These are phyloP conservation scores for Drosophila equinoxialis DNA, from an alignment of 1,140 invertebrate genomes.

Conservation along the genomic window DNA sequence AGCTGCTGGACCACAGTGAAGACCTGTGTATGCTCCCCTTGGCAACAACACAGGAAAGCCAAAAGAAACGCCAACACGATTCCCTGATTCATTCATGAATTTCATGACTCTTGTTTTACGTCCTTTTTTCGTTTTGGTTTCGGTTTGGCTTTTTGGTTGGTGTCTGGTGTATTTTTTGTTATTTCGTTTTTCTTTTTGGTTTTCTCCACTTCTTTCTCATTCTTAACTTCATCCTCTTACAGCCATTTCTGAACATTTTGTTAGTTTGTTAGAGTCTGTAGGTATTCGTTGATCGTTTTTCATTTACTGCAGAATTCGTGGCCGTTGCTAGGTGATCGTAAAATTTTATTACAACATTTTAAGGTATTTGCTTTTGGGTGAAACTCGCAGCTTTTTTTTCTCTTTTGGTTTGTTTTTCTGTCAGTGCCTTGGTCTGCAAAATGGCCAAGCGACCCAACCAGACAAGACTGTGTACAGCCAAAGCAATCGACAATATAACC, in stretches of 20 bases:
- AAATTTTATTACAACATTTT: conserved; percentile 68
- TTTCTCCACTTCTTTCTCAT: conserved; percentile 12
- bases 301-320: conserved; percentile 32
- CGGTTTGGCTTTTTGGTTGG: not conserved
- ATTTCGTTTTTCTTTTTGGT: conserved; percentile 13
- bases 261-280: conserved; percentile 18
- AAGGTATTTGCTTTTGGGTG: conserved; percentile 32
- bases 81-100: conserved; percentile 78
- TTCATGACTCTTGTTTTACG: conserved; percentile 70
- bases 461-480: not conserved
- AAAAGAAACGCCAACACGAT: conserved; percentile 56
- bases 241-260: conserved; percentile 24
- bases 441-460: not conserved
- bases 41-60: conserved; percentile 56
- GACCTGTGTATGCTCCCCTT: conserved; percentile 31
- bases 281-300: conserved; percentile 15
- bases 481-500: not conserved
- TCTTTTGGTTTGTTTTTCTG: not conserved
- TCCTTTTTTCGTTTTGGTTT: conserved; percentile 35
- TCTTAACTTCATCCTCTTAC: not conserved
- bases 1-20: conserved; percentile 44
- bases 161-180: conserved; percentile 1
- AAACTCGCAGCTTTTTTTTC: not conserved
- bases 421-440: not conserved
- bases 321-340: conserved; percentile 69